Evolutionary conservation across 2,113 vertebrate genomes (phyloP).

Genomic region (Nicator chloris): DNA sequence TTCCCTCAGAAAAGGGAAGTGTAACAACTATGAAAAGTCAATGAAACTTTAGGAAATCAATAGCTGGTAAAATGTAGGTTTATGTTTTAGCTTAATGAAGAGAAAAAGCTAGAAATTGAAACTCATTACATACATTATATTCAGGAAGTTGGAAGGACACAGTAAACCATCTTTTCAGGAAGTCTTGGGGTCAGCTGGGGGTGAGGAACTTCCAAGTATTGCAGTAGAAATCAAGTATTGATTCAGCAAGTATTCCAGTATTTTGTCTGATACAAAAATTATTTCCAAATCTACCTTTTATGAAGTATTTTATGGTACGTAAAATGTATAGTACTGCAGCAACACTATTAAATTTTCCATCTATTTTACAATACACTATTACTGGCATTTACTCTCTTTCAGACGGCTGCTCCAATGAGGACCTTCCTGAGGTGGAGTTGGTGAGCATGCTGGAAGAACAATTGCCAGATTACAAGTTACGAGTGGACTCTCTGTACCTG

Average conservation of each 20-base stretch:
- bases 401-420: slow-evolving; percentile 82
- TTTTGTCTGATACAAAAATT: not conserved
- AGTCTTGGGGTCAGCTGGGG: not conserved
- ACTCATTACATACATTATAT: not conserved
- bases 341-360: not conserved
- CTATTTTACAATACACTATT: not conserved
- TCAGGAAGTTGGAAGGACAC: not conserved
- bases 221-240: not conserved
- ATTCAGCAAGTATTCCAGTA: not conserved
- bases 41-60: not conserved
- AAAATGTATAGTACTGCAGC: not conserved
- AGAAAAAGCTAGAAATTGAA: not conserved
- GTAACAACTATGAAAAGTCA: not conserved
- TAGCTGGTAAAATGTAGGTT: not conserved
- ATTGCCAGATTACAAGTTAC: slow-evolving; percentile 75
- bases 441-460: slow-evolving; percentile 80
- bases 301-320: not conserved
- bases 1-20: not conserved
- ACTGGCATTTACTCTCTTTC: not conserved
- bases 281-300: not conserved
- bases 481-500: slow-evolving; percentile 84
- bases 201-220: not conserved
- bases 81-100: not conserved
- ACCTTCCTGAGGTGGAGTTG: slow-evolving; percentile 75
- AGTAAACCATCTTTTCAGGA: not conserved